A percentile compares a stretch with the other conserved stretches of the same genome.
Evolutionary conservation across 2,113 vertebrate species (phyloP).

Genomic region (Crotophaga sulcirostris): DNA sequence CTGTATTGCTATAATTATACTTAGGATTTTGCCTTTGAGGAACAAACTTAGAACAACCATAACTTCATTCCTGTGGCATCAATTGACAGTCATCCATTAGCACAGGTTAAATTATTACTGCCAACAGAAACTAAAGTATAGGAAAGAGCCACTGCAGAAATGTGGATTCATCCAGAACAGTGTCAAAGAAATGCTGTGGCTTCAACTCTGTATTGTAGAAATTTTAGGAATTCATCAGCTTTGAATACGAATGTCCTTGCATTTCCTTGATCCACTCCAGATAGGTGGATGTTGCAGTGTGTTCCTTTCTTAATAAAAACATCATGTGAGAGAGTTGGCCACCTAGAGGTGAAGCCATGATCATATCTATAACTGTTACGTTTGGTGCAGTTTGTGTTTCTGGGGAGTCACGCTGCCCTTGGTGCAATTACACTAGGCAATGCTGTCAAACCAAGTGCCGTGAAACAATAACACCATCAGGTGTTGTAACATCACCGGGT

Average conservation of each 20-base stretch:
- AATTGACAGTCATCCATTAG: background rate
- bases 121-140: background rate
- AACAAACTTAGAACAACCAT: background rate
- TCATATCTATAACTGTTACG: background rate
- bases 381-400: rapidly evolving
- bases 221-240: background rate
- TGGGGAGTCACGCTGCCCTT: background rate
- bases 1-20: background rate
- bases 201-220: background rate
- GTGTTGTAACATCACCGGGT: background rate
- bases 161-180: background rate
- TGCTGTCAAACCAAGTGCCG: too few species aligned
- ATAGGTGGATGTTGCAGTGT: background rate
- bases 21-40: background rate
- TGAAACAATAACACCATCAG: rapidly evolving
- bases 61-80: background rate
- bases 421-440: background rate
- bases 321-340: background rate
- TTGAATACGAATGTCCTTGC: background rate
- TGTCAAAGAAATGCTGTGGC: background rate
- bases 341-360: background rate
- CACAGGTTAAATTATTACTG: background rate
- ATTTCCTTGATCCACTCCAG: background rate
- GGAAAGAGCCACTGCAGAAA: background rate
- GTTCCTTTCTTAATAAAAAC: background rate